Percentiles rank a stretch among this genome's conserved stretches.
These are phyloP conservation scores for Capitulum mitella DNA, from an alignment of 2,888 invertebrate genomes.

Conservation along the genomic window DNA sequence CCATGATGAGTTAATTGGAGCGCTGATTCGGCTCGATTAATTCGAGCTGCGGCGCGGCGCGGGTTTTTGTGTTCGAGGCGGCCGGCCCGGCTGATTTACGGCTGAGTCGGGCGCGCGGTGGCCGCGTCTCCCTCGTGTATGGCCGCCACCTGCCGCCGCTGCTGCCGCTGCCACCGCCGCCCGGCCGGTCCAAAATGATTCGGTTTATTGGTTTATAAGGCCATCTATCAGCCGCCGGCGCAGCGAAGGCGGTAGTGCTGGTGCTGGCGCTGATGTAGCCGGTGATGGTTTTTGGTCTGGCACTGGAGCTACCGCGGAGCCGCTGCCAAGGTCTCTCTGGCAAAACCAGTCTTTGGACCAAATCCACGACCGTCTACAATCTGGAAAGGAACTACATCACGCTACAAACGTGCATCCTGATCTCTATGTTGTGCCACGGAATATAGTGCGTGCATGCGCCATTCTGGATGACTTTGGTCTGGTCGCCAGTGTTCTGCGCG, in stretches of 20 bases:
- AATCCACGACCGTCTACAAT: too few species aligned
- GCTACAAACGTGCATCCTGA: too few species aligned
- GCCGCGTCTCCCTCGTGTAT: not conserved
- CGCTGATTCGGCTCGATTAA: slow-evolving; percentile 15
- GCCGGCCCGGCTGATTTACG: not conserved
- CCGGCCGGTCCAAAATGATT: not conserved
- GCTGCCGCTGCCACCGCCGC: too few species aligned
- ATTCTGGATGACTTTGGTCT: too few species aligned
- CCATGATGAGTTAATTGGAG: slow-evolving; percentile 13
- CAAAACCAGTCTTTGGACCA: too few species aligned
- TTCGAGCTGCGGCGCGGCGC: not conserved
- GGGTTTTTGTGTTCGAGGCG: not conserved
- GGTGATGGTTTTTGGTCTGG: too few species aligned
- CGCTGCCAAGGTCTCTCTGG: too few species aligned
- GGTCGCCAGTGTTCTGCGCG: too few species aligned
- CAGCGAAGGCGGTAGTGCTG: not conserved
- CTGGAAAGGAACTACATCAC: too few species aligned
- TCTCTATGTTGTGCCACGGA: too few species aligned
- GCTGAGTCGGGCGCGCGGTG: not conserved
- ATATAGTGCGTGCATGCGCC: too few species aligned
- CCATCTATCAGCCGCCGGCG: not conserved
- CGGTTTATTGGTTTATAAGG: slow-evolving; percentile 1
- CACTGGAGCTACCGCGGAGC: too few species aligned
- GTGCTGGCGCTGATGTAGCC: not conserved
- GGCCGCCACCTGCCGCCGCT: not conserved